Percentiles rank a stretch among this genome's conserved stretches.
phyloP scores from a whole-genome alignment of 2,113 vertebrate species.

The Corynorhinus townsendii region DNA sequence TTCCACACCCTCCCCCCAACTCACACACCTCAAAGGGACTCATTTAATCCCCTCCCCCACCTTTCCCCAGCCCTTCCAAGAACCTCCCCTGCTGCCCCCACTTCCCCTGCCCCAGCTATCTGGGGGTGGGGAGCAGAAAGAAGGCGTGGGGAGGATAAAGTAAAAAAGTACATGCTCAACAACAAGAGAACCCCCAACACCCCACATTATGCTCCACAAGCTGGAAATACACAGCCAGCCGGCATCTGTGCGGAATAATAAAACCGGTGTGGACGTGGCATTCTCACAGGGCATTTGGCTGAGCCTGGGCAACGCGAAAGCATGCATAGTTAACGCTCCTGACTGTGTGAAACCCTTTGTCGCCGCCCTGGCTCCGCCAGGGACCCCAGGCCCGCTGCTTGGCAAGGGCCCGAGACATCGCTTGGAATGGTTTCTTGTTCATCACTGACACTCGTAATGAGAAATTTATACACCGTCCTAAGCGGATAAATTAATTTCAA shows the following conservation, averaged over 20 bases:
- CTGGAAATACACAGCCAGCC: slow-evolving; percentile 83
- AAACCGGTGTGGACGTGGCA: slow-evolving; percentile 88
- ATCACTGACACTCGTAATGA: slow-evolving; percentile 90
- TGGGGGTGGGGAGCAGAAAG: neutral
- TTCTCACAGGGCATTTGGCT: slow-evolving; percentile 85
- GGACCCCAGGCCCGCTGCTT: slow-evolving; percentile 90
- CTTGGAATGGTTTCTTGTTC: slow-evolving; percentile 87
- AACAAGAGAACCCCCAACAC: slow-evolving; percentile 51
- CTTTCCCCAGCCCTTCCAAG: slow-evolving; percentile 72
- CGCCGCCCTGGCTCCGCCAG: slow-evolving; percentile 84
- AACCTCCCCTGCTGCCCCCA: slow-evolving; percentile 8
- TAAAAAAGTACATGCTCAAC: slow-evolving; percentile 38
- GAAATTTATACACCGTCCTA: slow-evolving; percentile 91
- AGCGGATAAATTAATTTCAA: slow-evolving; percentile 94
- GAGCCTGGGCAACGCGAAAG: slow-evolving; percentile 94
- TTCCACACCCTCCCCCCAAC: slow-evolving; percentile 30
- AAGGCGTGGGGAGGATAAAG: slow-evolving; percentile 40
- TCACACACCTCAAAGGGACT: slow-evolving; percentile 80
- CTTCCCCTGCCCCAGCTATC: neutral
- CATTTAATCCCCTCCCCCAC: slow-evolving; percentile 69
- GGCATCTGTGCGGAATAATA: slow-evolving; percentile 86
- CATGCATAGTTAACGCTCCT: slow-evolving; percentile 95
- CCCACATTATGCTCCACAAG: slow-evolving; percentile 78
- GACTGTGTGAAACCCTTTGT: slow-evolving; percentile 94
- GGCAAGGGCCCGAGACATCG: slow-evolving; percentile 90